Conservation (phyloP, 2,797 vertebrate genomes). For the Fistularia tabacaria region DNA sequence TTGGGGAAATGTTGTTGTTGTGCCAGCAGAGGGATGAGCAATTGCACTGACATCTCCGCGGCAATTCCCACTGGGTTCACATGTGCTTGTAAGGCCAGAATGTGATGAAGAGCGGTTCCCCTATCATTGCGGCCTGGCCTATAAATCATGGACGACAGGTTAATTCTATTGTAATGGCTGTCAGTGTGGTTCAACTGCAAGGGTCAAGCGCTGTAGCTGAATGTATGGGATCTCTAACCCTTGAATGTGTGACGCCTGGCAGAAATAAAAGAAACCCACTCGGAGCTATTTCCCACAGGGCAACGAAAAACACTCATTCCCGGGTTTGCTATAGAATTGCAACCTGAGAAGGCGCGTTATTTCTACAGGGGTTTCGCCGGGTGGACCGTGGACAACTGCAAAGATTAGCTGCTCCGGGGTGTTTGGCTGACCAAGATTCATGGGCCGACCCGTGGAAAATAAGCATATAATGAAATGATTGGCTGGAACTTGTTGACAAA, state of each 20-base stretch:
- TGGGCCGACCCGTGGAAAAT: background rate
- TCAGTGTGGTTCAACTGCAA: conserved; percentile 31
- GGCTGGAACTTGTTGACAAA: too few relatives aligned
- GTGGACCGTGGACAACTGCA: too few relatives aligned
- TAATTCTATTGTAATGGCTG: conserved; percentile 36
- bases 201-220: conserved; percentile 27
- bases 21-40: conserved; percentile 7
- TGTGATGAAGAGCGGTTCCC: conserved; percentile 19
- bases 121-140: conserved; percentile 12
- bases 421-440: background rate
- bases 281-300: conserved; percentile 5
- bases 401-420: background rate
- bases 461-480: background rate
- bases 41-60: conserved; percentile 1
- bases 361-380: background rate
- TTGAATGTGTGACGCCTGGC: background rate
- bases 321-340: conserved; percentile 3
- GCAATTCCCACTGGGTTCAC: conserved; percentile 10
- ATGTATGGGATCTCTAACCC: conserved; percentile 5
- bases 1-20: background rate
- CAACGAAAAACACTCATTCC: background rate
- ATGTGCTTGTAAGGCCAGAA: conserved; percentile 9
- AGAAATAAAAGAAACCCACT: background rate
- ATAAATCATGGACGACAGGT: conserved; percentile 44
- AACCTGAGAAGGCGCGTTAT: background rate